Conservation (phyloP, 2,797 vertebrate species). For the Apogon talboti region DNA sequence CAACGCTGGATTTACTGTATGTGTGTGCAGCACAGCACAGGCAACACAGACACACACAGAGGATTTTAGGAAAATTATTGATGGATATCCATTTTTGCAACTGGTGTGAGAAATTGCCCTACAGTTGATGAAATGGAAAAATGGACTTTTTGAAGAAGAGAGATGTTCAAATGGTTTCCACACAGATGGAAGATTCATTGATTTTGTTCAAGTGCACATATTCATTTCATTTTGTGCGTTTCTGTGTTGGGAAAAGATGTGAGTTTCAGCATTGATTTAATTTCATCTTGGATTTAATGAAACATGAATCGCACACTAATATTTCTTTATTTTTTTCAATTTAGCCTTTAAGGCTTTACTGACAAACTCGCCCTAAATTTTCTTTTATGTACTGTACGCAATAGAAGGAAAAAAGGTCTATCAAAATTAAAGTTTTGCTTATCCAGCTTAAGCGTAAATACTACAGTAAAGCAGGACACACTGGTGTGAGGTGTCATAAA, state of each 20-base stretch:
- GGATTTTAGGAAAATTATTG: no score
- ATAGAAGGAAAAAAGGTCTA: no score
- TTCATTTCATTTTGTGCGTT: no score
- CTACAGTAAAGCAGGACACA: neutral
- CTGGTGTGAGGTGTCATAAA: constrained; percentile 19
- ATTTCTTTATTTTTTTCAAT: no score
- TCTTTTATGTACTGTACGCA: no score
- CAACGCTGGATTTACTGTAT: neutral
- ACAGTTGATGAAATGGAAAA: no score
- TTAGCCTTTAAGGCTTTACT: no score
- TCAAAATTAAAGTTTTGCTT: neutral
- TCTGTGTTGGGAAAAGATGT: neutral
- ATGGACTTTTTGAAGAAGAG: no score
- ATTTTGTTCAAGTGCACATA: neutral
- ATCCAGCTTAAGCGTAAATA: constrained; percentile 7
- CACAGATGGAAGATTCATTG: neutral
- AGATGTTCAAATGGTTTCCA: neutral
- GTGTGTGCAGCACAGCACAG: neutral
- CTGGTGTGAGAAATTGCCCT: no score
- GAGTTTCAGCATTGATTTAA: neutral
- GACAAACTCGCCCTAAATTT: no score
- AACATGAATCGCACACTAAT: neutral
- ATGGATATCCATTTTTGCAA: no score
- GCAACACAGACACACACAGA: no score
- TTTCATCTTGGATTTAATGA: neutral